These are phyloP conservation scores for Catharus ustulatus DNA, from an alignment of 2,797 vertebrate species.

Conservation along the genomic window DNA sequence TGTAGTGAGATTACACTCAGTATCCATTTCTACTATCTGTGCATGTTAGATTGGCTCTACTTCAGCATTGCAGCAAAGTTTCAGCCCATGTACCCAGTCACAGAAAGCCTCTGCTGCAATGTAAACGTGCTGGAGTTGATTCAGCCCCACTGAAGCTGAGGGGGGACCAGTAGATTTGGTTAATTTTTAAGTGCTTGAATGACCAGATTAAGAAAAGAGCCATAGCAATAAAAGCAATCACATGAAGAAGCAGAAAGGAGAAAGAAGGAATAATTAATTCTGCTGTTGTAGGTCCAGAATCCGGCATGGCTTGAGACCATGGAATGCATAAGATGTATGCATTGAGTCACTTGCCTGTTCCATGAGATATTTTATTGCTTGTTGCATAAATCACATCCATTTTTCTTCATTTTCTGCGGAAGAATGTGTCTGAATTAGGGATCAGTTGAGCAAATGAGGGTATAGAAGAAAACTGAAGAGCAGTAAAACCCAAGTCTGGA, in stretches of 20 bases:
- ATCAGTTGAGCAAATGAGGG: background rate
- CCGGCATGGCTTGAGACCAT: background rate
- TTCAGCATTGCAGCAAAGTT: background rate
- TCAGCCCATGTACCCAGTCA: background rate
- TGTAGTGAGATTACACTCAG: background rate
- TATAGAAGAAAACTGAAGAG: background rate
- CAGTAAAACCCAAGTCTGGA: background rate
- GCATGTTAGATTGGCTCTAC: background rate
- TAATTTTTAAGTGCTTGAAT: background rate
- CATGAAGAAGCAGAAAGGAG: background rate
- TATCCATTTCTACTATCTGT: background rate
- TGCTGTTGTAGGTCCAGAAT: background rate
- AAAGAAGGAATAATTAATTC: background rate
- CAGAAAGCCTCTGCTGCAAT: background rate
- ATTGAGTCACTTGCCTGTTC: background rate
- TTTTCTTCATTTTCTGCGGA: background rate
- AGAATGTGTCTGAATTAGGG: background rate
- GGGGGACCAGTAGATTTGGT: background rate
- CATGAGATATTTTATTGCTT: background rate
- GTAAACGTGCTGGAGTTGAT: rapidly evolving
- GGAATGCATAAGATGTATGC: background rate
- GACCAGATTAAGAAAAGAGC: background rate
- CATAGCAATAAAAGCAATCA: background rate
- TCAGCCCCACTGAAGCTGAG: background rate
- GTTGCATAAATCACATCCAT: background rate